Percentiles rank a stretch among this genome's conserved stretches.
Conservation (phyloP, 1,140 invertebrate species). For the Tigriopus japonicus region DNA sequence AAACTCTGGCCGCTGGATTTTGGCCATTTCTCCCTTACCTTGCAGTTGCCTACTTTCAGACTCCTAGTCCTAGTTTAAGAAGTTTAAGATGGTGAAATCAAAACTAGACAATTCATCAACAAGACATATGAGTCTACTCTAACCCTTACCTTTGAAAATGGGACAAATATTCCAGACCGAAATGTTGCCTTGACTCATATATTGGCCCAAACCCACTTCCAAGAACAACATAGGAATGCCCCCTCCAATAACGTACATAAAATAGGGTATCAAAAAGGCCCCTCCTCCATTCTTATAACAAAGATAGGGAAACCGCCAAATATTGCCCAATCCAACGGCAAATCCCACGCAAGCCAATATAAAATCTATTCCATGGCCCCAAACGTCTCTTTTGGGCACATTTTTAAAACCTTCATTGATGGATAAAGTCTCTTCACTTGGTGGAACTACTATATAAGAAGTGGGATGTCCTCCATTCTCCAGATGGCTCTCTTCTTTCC, state of each 20-base stretch:
- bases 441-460: no score
- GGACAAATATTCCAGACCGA: slow-evolving; percentile 1
- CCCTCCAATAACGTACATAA: slow-evolving; percentile 37
- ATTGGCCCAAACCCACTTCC: slow-evolving; percentile 54
- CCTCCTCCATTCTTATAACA: slow-evolving; percentile 32
- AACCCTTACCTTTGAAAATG: slow-evolving; percentile 24
- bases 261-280: slow-evolving; percentile 48
- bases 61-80: no score
- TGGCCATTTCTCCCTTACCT: no score
- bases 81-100: no score
- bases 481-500: no score
- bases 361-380: slow-evolving; percentile 70
- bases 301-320: slow-evolving; percentile 46
- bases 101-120: no score
- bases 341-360: slow-evolving; percentile 74
- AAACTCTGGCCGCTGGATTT: no score
- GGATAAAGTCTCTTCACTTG: no score
- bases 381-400: slow-evolving; percentile 22
- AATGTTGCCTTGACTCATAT: neutral
- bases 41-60: no score
- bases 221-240: slow-evolving; percentile 52
- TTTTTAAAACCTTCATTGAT: no score
- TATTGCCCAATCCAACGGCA: slow-evolving; percentile 76
- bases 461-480: no score
- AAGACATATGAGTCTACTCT: no score